Conservation (phyloP, 2,113 vertebrate genomes). For the Vulpes vulpes region DNA sequence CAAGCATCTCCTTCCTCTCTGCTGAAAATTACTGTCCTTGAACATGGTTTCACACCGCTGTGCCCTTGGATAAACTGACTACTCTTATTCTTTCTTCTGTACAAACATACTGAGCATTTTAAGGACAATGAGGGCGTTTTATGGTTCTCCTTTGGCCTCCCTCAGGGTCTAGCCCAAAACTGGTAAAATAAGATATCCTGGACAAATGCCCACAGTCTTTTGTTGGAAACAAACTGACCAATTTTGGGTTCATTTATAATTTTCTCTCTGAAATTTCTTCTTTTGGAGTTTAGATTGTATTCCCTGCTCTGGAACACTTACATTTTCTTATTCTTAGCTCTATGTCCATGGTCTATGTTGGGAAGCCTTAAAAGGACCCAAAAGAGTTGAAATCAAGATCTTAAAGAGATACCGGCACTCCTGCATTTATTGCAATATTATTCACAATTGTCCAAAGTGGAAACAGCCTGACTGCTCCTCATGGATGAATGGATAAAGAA, state of each 20-base stretch:
- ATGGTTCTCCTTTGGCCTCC: background rate
- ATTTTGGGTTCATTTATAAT: background rate
- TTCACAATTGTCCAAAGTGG: background rate
- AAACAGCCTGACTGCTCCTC: background rate
- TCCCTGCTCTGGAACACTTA: background rate
- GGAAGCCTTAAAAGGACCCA: background rate
- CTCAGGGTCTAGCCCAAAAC: background rate
- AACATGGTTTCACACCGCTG: background rate
- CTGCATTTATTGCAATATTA: background rate
- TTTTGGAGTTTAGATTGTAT: background rate
- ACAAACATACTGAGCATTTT: background rate
- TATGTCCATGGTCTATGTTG: background rate
- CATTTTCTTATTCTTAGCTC: background rate
- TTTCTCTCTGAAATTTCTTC: background rate
- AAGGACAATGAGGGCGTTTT: background rate
- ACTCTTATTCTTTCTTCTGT: background rate
- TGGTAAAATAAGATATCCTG: background rate
- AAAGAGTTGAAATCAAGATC: background rate
- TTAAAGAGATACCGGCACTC: background rate
- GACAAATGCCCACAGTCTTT: background rate
- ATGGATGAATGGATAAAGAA: background rate
- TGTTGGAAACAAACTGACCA: background rate
- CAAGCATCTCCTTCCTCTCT: background rate
- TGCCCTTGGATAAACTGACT: background rate
- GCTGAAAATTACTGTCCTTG: conserved; percentile 30